phyloP scores from a whole-genome alignment of 2,888 invertebrate species.

The Apamea anceps region DNA sequence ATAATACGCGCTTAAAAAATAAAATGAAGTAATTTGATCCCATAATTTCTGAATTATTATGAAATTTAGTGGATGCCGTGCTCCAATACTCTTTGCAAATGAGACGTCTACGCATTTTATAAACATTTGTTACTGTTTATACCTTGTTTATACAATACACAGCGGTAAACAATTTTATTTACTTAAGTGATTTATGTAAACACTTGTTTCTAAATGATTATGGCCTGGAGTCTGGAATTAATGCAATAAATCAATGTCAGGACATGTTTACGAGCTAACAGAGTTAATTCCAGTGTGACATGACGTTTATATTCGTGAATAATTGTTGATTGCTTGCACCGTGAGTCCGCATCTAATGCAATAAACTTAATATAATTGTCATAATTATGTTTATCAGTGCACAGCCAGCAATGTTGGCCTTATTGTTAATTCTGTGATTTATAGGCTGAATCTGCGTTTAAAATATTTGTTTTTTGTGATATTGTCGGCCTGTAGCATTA shows the following conservation, averaged over 20 bases:
- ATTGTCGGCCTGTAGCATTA: too few species aligned
- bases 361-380: constrained; percentile 71
- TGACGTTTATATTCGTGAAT: constrained; percentile 89
- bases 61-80: constrained; percentile 44
- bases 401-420: constrained; percentile 39
- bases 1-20: constrained; percentile 40
- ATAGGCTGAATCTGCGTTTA: neutral
- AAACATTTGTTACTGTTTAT: constrained; percentile 52
- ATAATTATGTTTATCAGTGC: constrained; percentile 63
- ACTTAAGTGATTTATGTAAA: constrained; percentile 76
- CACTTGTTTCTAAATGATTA: constrained; percentile 84
- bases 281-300: constrained; percentile 89
- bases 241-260: constrained; percentile 88
- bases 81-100: constrained; percentile 45
- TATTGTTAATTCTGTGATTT: constrained; percentile 34
- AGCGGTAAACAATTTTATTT: constrained; percentile 68
- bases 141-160: constrained; percentile 55
- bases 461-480: neutral
- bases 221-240: constrained; percentile 84
- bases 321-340: constrained; percentile 85
- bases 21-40: constrained; percentile 44
- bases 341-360: constrained; percentile 67
- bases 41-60: constrained; percentile 53
- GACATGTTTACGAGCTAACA: constrained; percentile 90
- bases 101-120: constrained; percentile 50